Evolutionary conservation across 2,797 vertebrate species (phyloP).

Genomic region (Pteropus rufus): DNA sequence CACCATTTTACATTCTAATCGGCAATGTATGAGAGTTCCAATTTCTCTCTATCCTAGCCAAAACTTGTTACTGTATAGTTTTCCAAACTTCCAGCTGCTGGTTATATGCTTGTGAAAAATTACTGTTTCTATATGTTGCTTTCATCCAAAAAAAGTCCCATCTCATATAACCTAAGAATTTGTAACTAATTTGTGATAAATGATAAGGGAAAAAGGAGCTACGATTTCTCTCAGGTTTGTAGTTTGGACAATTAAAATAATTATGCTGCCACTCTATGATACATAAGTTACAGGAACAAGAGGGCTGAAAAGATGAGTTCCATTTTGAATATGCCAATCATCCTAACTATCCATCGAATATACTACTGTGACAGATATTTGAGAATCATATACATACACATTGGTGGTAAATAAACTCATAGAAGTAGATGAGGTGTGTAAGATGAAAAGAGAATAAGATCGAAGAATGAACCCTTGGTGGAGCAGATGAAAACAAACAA

Average conservation of each 20-base stretch:
- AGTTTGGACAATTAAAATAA: not conserved
- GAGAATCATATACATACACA: not conserved
- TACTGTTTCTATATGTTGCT: not conserved
- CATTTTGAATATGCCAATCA: not conserved
- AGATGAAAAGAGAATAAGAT: not conserved
- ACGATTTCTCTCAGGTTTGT: not conserved
- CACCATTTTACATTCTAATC: not conserved
- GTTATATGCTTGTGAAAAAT: not conserved
- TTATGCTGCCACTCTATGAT: not conserved
- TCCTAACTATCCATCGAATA: not conserved
- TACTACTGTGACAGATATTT: not conserved
- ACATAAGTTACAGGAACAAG: no score
- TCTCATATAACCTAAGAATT: not conserved
- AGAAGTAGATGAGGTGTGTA: not conserved
- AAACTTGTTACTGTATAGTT: not conserved
- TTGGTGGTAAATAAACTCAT: not conserved
- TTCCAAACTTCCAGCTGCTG: not conserved
- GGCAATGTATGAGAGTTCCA: not conserved
- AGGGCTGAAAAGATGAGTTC: not conserved
- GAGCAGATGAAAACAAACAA: not conserved
- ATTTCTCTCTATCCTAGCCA: not conserved
- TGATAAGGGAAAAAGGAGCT: not conserved
- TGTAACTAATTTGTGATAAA: not conserved
- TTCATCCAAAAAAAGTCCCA: not conserved
- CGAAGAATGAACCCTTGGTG: not conserved